Evolutionary conservation across 2,797 vertebrate species (phyloP).

Genomic region (Carapus acus): DNA sequence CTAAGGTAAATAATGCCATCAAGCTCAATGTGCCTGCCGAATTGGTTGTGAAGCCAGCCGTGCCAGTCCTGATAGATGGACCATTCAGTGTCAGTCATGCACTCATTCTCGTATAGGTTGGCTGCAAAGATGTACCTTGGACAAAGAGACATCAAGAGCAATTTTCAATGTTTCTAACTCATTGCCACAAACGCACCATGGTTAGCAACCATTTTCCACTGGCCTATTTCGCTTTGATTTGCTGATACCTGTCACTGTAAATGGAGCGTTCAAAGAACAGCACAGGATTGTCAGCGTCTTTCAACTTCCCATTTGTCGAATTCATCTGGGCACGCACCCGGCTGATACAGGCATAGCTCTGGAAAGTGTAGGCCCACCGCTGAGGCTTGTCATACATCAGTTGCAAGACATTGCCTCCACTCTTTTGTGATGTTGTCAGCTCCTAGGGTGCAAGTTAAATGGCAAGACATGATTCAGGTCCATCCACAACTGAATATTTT

Average conservation of each 20-base stretch:
- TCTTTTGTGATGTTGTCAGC: conserved; percentile 83
- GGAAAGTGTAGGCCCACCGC: conserved; percentile 92
- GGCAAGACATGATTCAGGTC: not conserved
- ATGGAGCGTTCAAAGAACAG: conserved; percentile 90
- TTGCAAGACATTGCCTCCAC: conserved; percentile 83
- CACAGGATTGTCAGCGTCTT: conserved; percentile 73
- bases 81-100: conserved; percentile 91
- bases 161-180: too few relatives aligned
- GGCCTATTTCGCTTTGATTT: too few relatives aligned
- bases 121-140: conserved; percentile 89
- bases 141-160: not conserved
- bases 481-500: too few relatives aligned
- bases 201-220: too few relatives aligned
- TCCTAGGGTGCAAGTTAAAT: conserved; percentile 67
- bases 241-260: conserved; percentile 87
- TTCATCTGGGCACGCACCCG: conserved; percentile 82
- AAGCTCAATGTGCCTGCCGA: conserved; percentile 78
- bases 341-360: conserved; percentile 90
- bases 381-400: conserved; percentile 95
- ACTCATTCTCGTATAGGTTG: conserved; percentile 88
- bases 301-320: conserved; percentile 70
- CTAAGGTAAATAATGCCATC: conserved; percentile 92
- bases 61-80: conserved; percentile 94
- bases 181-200: too few relatives aligned
- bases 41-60: conserved; percentile 81